Base-by-base conservation (phyloP, 1,140 invertebrate genomes). In the Eupristina koningsbergeri region DNA sequence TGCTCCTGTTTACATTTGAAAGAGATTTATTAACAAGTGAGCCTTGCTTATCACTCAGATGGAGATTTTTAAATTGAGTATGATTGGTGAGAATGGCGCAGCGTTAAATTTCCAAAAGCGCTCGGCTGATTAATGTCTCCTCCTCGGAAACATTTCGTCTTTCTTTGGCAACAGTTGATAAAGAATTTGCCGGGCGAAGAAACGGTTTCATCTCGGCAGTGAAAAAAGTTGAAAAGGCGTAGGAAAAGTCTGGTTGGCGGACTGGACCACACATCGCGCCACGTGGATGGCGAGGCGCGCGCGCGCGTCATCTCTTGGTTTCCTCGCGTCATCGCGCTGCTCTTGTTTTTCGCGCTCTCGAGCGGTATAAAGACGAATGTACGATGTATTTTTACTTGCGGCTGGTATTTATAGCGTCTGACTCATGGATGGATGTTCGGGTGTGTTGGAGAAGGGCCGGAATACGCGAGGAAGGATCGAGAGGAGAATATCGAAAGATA, bases 371-470 rank as follows among this genome's bases (percentile, higher is more conserved):
- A 83, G 81, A 83, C 84, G 81, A 74, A 73, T 85, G 81, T 83
- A 76, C 71, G 71, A 69, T 77, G 90, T 90, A 91, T 91, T 91
- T 91, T 91, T 90, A 88, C 89, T 85, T 80, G 87, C 81, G 86
- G 84, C 79, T 80, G 82, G 89, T 91, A 92, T 91, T 92, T 91
- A 89, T 88, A 91, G 88, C 88, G 84, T 86, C 86, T 92, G 90
- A 91, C 84, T 92, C 91, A 91, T 84, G 31, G 50, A 91, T 84
- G 31, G 50, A 75, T 34, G 45, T 81, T 81, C 53, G 71, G 50
- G 19, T 75, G 71, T 45, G 34, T 74, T 50, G 45, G 41, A 29
- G 29, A 81, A 81, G 80, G 80, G 80, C 58, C 29, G 41, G 64
- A 81, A 63, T 76, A 53, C 45, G 80, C 41, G 36, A 36, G 29